Evolutionary conservation across 2,888 invertebrate species (phyloP), one percentile per base, ranked within the genome.

Genomic region (Phalangium opilio): DNA sequence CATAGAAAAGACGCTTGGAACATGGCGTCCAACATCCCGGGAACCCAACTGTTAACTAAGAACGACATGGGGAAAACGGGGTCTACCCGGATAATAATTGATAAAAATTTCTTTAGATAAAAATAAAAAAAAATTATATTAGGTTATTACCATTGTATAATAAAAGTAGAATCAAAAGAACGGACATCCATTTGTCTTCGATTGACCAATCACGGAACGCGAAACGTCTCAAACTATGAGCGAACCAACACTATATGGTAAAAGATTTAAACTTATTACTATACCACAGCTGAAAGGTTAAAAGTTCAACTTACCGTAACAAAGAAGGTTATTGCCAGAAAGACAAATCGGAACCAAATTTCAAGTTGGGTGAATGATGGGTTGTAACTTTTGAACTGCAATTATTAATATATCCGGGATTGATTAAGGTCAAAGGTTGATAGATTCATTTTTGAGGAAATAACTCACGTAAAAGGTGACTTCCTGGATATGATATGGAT

Each of bases 351-450:
- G 65, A 95, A 90, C 89, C 93, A 95, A 52, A 95, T 87, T 70
- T 95, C 93, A 64, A 95, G 81, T 71, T 91, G 89, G 27, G 93
- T 93, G 64, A 93, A 96, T 10, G 83, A 83, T 41, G 91, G 86
- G 68, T 90, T 93, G 70, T 91, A 95, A 3, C 84, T 89, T 69
- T 90, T 90, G 64, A 91, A 90, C 93, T 93, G 74, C 50, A 77
- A 77, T 45, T 56, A 50, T 57, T 54, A 53, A 53, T 44, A 47
- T n/a, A n/a, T n/a, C n/a, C n/a, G n/a, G n/a, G 17, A 35, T 17
- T 43, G 14, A 42, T 21, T 12, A 42, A 19, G 19, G 4, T 27
- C 15, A 42, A 27, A 42, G 15, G 15, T 42, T 15, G 15, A 2
- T 2, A 12, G 15, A 11, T 17, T 40, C 18, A 15, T 41, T 12